phyloP scores from a whole-genome alignment of 2,888 invertebrate genomes.

The Platycnemis pennipes region DNA sequence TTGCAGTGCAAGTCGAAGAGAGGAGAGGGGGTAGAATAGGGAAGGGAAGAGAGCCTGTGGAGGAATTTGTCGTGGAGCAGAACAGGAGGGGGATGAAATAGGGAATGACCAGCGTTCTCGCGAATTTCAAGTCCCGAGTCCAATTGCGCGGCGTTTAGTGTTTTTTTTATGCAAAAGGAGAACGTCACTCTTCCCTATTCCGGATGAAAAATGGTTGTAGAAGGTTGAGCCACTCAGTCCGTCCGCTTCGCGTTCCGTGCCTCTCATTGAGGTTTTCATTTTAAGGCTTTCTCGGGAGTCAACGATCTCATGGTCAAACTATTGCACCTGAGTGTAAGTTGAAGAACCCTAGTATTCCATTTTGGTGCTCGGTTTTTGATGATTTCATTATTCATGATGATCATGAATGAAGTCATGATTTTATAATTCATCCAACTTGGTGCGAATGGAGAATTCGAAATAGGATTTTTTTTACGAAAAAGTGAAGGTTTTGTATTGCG shows the following conservation, averaged over 20 bases:
- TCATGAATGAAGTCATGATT: no score
- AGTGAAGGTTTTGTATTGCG: no score
- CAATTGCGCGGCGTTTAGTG: neutral
- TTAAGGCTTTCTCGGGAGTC: no score
- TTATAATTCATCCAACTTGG: no score
- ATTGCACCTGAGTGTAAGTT: no score
- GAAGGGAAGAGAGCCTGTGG: neutral
- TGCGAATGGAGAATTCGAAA: no score
- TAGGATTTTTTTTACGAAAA: no score
- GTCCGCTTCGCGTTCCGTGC: neutral
- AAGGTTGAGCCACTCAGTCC: neutral
- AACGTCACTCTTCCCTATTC: neutral
- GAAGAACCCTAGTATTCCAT: no score
- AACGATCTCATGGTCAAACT: no score
- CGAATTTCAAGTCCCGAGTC: neutral
- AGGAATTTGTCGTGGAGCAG: neutral
- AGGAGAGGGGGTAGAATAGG: no score
- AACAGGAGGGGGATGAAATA: neutral
- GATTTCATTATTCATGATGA: no score
- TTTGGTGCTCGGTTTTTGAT: no score
- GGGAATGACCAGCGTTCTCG: neutral
- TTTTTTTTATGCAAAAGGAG: neutral
- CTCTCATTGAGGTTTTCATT: neutral
- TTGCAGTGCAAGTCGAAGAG: neutral
- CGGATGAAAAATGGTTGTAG: neutral